A percentile compares a stretch with the other conserved stretches of the same genome.
These are phyloP conservation scores for Motacilla alba DNA, from an alignment of 2,113 vertebrate genomes.

Conservation along the genomic window DNA sequence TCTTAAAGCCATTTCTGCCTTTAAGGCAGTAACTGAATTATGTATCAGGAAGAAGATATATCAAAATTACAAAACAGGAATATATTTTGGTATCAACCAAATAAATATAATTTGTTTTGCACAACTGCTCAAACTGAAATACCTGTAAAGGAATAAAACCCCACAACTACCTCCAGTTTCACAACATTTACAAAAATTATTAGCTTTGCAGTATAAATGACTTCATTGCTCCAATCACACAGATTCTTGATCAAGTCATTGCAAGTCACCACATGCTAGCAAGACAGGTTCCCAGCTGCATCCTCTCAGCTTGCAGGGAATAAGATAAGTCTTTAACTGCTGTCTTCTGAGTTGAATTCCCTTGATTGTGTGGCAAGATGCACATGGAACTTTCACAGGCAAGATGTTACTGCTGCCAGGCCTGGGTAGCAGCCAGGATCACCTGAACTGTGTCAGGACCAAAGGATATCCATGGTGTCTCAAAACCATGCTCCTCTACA, in stretches of 20 bases:
- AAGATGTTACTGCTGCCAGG: neutral
- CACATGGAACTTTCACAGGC: neutral
- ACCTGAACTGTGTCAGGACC: neutral
- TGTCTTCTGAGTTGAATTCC: neutral
- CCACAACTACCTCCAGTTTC: neutral
- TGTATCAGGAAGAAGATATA: neutral
- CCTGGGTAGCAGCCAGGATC: neutral
- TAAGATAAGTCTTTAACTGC: neutral
- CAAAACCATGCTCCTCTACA: neutral
- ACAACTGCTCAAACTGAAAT: neutral
- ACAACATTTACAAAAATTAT: neutral
- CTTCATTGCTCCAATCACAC: neutral
- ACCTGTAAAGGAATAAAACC: neutral
- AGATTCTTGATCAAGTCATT: neutral
- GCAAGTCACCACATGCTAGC: neutral
- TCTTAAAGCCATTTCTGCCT: slow-evolving; percentile 3
- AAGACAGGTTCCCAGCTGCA: neutral
- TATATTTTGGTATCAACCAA: neutral
- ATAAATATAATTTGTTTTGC: neutral
- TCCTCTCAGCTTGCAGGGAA: neutral
- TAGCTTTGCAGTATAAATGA: neutral
- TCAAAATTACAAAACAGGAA: neutral
- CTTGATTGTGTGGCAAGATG: neutral
- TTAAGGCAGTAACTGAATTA: slow-evolving; percentile 6
- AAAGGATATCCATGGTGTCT: neutral